Evolutionary conservation across 2,888 invertebrate genomes (phyloP).

Genomic region (Diogma glabrata): DNA sequence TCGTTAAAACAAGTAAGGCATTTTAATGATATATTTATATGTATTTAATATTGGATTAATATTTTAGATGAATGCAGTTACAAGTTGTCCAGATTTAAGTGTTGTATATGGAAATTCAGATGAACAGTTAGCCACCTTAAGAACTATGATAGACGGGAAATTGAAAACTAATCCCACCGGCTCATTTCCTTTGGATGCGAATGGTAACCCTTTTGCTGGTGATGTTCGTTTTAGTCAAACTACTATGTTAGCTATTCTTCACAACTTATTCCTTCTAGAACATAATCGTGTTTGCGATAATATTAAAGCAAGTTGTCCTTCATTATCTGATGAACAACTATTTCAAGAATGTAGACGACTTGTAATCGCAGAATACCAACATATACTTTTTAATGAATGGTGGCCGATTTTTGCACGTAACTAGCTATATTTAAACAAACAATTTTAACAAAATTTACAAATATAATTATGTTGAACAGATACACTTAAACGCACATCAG

Average conservation of each 20-base stretch:
- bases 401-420: not conserved
- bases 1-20: not conserved
- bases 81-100: not conserved
- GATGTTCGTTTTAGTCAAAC: not conserved
- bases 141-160: not conserved
- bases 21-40: too few species aligned
- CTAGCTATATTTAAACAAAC: too few species aligned
- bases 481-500: too few species aligned
- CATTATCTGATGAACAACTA: not conserved
- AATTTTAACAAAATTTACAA: too few species aligned
- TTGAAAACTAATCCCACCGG: not conserved
- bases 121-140: not conserved
- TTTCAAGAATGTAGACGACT: not conserved
- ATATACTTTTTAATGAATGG: slow-evolving; percentile 25
- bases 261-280: not conserved
- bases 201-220: not conserved
- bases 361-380: slow-evolving; percentile 1
- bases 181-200: not conserved
- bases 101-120: not conserved
- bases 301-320: not conserved
- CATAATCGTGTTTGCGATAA: not conserved
- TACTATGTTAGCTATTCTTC: not conserved
- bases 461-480: too few species aligned
- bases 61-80: not conserved
- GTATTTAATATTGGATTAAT: too few species aligned